A percentile compares a stretch with the other conserved stretches of the same genome.
Evolutionary conservation across 2,888 invertebrate species (phyloP).

Genomic region (Eristalis intricaria): DNA sequence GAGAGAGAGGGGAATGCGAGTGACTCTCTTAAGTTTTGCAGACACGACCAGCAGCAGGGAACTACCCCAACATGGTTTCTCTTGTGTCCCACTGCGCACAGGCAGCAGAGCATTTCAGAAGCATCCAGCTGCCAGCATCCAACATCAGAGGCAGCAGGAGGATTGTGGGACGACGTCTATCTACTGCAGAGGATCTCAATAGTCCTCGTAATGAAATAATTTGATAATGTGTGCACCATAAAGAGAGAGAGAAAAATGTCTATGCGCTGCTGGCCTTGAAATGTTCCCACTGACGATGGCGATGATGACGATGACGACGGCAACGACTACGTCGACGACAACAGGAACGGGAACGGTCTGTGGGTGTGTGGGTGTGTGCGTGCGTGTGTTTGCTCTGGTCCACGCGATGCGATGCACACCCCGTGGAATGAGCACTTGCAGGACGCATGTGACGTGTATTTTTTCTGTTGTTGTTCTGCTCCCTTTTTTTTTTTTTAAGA

Average conservation of each 20-base stretch:
- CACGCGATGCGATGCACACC: no score
- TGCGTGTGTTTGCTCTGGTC: slow-evolving; percentile 1
- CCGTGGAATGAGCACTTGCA: slow-evolving; percentile 58
- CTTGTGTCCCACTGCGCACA: slow-evolving; percentile 45
- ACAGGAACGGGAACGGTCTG: background rate
- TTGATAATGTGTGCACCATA: slow-evolving; percentile 66
- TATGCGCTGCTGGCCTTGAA: slow-evolving; percentile 69
- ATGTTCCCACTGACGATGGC: slow-evolving; percentile 46
- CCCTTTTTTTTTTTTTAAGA: background rate
- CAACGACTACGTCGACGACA: background rate
- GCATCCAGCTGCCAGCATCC: background rate
- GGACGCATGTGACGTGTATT: slow-evolving; percentile 62
- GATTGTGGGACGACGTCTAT: background rate
- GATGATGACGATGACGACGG: slow-evolving; percentile 13
- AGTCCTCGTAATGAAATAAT: slow-evolving; percentile 65
- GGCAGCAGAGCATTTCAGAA: slow-evolving; percentile 20
- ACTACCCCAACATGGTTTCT: slow-evolving; percentile 10
- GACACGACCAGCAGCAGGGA: background rate
- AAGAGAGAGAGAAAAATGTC: slow-evolving; percentile 51
- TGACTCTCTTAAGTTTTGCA: slow-evolving; percentile 35
- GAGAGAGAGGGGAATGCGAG: no score
- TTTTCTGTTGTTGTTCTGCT: background rate
- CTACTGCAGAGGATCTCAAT: slow-evolving; percentile 63
- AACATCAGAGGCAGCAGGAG: slow-evolving; percentile 10
- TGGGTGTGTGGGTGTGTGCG: slow-evolving; percentile 21